Conservation (phyloP, 2,797 vertebrate genomes). For the Novumbra hubbsi region DNA sequence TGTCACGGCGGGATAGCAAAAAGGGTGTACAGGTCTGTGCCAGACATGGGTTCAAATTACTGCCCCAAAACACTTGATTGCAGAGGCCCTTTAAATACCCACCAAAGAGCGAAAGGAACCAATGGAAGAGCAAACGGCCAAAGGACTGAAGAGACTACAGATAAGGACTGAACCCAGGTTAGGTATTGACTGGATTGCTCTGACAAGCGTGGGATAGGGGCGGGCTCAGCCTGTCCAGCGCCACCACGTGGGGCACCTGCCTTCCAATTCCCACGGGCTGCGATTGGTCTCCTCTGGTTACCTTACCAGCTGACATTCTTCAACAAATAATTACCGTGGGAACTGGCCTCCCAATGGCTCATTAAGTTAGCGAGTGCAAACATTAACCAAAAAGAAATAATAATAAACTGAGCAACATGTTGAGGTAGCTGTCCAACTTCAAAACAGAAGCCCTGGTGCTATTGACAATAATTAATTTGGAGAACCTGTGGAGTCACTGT, state of each 20-base stretch:
- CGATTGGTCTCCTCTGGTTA: slow-evolving; percentile 60
- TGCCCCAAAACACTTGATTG: not conserved
- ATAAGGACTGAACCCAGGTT: slow-evolving; percentile 12
- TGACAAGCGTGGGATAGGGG: slow-evolving; percentile 80
- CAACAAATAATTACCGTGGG: slow-evolving; percentile 76
- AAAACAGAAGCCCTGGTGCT: not conserved
- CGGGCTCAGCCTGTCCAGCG: slow-evolving; percentile 42
- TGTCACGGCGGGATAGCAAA: slow-evolving; percentile 72
- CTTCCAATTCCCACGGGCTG: slow-evolving; percentile 78
- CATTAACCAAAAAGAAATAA: not conserved
- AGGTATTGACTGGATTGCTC: slow-evolving; percentile 40
- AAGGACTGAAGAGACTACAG: not conserved
- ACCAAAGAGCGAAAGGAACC: not conserved
- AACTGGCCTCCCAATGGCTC: slow-evolving; percentile 66
- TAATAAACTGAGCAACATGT: not conserved
- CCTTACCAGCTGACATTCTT: slow-evolving; percentile 56
- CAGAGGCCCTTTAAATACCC: not conserved
- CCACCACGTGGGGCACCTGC: slow-evolving; percentile 37
- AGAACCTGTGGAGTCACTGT: no score
- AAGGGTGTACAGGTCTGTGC: slow-evolving; percentile 58
- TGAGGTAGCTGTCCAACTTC: not conserved
- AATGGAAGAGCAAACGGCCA: not conserved
- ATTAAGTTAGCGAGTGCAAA: slow-evolving; percentile 51
- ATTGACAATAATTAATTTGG: no score
- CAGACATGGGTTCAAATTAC: not conserved